Percentiles rank a stretch among this genome's conserved stretches.
Conservation (phyloP, 2,797 vertebrate species). For the Myotis findleyi region DNA sequence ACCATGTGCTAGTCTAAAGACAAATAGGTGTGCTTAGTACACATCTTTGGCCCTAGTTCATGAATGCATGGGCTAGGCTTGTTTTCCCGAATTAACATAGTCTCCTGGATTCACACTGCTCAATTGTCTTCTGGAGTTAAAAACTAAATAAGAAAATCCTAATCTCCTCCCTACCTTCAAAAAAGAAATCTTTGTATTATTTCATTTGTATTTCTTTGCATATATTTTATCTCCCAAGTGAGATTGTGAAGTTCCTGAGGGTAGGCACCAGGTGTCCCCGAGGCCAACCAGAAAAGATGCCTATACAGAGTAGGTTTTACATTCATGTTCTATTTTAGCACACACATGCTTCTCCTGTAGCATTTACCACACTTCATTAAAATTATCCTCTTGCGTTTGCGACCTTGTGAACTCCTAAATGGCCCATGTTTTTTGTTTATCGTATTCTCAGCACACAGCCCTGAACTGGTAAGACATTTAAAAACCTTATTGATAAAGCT, state of each 20-base stretch:
- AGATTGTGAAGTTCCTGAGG: not conserved
- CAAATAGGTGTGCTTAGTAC: not conserved
- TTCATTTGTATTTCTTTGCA: not conserved
- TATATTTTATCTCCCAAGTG: not conserved
- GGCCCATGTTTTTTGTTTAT: not conserved
- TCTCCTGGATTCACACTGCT: not conserved
- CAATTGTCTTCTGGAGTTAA: not conserved
- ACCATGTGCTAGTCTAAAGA: not conserved
- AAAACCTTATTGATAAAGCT: not conserved
- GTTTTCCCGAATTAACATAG: not conserved
- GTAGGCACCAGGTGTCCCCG: not conserved
- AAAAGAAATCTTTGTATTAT: not conserved
- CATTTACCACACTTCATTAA: not conserved
- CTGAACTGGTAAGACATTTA: not conserved
- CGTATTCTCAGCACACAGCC: not conserved
- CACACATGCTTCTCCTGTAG: not conserved
- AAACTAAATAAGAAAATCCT: not conserved
- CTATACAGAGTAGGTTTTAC: not conserved
- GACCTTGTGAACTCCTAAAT: not conserved
- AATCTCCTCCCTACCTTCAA: not conserved
- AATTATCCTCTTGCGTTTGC: not conserved
- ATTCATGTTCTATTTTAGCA: not conserved
- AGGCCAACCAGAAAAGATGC: not conserved
- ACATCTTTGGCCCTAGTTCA: not conserved
- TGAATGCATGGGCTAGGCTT: not conserved